Evolutionary conservation across 2,888 invertebrate species (phyloP).

Genomic region (Synergus umbraculus): DNA sequence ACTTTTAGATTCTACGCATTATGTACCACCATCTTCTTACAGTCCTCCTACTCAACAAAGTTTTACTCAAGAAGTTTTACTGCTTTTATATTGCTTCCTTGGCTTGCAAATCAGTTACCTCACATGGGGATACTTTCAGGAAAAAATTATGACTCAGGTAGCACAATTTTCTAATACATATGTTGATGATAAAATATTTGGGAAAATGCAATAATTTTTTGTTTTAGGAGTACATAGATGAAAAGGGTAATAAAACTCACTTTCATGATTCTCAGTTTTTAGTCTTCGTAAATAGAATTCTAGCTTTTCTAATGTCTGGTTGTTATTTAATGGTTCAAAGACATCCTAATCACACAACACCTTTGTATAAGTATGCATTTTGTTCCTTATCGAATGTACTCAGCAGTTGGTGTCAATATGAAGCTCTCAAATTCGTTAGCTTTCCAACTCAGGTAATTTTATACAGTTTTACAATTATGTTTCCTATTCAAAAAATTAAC

Average conservation of each 20-base stretch:
- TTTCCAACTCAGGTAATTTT: slow-evolving; percentile 94
- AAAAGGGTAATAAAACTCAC: slow-evolving; percentile 81
- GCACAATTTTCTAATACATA: slow-evolving; percentile 32
- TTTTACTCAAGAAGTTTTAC: slow-evolving; percentile 80
- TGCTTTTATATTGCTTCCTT: slow-evolving; percentile 88
- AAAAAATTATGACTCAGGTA: slow-evolving; percentile 97
- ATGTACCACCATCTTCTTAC: slow-evolving; percentile 64
- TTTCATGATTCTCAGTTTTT: slow-evolving; percentile 98
- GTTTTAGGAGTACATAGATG: slow-evolving; percentile 83
- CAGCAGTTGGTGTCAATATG: slow-evolving; percentile 99
- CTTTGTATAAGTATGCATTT: slow-evolving; percentile 96
- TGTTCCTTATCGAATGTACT: slow-evolving; percentile 98
- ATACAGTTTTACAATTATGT: too few relatives aligned
- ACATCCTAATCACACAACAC: slow-evolving; percentile 87
- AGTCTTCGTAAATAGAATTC: slow-evolving; percentile 95
- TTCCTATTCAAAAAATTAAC: too few relatives aligned
- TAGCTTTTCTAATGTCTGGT: slow-evolving; percentile 88
- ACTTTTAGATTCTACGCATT: slow-evolving; percentile 69
- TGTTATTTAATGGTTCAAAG: slow-evolving; percentile 81
- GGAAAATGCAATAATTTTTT: slow-evolving; percentile 24
- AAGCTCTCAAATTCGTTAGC: slow-evolving; percentile 98
- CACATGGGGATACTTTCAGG: slow-evolving; percentile 97
- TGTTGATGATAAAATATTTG: slow-evolving; percentile 16
- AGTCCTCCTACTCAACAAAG: slow-evolving; percentile 75
- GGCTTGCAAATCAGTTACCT: slow-evolving; percentile 95